These are phyloP conservation scores for Pararge aegeria DNA, from an alignment of 1,140 invertebrate genomes.

Conservation along the genomic window DNA sequence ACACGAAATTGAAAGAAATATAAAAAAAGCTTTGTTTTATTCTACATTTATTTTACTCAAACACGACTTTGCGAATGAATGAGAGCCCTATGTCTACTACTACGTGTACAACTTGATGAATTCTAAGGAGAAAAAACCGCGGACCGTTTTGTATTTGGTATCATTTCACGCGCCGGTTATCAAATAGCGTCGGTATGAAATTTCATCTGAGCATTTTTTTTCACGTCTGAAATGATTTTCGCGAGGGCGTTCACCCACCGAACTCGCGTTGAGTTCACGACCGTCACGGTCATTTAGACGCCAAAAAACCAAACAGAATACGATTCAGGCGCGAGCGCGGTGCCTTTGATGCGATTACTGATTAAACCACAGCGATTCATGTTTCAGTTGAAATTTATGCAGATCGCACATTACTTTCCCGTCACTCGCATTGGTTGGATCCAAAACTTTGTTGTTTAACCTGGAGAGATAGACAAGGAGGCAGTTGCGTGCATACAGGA, in stretches of 20 bases:
- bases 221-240: slow-evolving; percentile 31
- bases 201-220: slow-evolving; percentile 38
- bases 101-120: background rate
- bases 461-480: no score
- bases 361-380: background rate
- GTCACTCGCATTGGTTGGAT: no score
- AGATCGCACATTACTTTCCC: no score
- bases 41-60: no score
- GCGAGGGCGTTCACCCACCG: slow-evolving; percentile 39
- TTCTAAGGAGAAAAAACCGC: background rate
- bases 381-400: slow-evolving; percentile 2
- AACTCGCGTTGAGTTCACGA: slow-evolving; percentile 56
- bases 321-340: slow-evolving; percentile 3
- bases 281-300: slow-evolving; percentile 50
- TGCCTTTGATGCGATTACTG: slow-evolving; percentile 2
- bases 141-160: slow-evolving; percentile 19
- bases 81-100: background rate
- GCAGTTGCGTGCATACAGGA: no score
- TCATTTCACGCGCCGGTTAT: slow-evolving; percentile 40
- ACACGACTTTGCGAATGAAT: no score
- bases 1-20: no score
- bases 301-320: slow-evolving; percentile 41
- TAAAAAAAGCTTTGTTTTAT: no score
- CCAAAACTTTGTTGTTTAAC: no score
- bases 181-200: slow-evolving; percentile 49